A percentile compares a stretch with the other conserved stretches of the same genome.
phyloP scores from a whole-genome alignment of 2,888 invertebrate genomes.

The Nineta flava region DNA sequence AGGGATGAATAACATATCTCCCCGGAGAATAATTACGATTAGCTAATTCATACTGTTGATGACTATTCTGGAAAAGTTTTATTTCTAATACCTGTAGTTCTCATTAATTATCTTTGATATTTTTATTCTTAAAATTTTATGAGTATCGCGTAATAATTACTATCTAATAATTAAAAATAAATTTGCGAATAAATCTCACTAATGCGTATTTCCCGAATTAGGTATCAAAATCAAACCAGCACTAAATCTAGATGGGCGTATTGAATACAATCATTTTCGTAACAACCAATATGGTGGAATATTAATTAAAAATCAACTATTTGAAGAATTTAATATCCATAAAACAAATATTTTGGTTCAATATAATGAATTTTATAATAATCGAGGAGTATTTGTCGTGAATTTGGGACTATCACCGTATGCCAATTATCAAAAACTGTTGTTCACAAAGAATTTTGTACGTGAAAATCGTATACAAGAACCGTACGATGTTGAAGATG shows the following conservation, averaged over 20 bases:
- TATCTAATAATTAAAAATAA: no score
- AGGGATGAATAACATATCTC: no score
- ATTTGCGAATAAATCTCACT: no score
- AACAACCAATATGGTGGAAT: constrained; percentile 70
- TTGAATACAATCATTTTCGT: constrained; percentile 81
- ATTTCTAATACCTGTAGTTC: no score
- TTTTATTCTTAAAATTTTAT: no score
- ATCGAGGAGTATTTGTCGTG: constrained; percentile 75
- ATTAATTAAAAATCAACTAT: constrained; percentile 60
- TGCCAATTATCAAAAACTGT: constrained; percentile 60
- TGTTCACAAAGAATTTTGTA: constrained; percentile 79
- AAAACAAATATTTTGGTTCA: constrained; percentile 56
- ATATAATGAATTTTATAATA: constrained; percentile 80
- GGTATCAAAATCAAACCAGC: constrained; percentile 68
- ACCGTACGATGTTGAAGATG: constrained; percentile 54
- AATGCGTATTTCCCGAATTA: constrained; percentile 31
- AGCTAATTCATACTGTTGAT: no score
- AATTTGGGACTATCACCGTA: constrained; percentile 80
- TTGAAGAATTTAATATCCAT: constrained; percentile 64
- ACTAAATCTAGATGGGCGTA: constrained; percentile 55
- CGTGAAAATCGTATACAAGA: constrained; percentile 73
- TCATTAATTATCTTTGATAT: no score
- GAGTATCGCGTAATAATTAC: no score
- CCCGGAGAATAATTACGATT: no score
- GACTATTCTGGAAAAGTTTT: no score